Evolutionary conservation across 2,113 vertebrate species (phyloP).

Genomic region (Atrichornis clamosus): DNA sequence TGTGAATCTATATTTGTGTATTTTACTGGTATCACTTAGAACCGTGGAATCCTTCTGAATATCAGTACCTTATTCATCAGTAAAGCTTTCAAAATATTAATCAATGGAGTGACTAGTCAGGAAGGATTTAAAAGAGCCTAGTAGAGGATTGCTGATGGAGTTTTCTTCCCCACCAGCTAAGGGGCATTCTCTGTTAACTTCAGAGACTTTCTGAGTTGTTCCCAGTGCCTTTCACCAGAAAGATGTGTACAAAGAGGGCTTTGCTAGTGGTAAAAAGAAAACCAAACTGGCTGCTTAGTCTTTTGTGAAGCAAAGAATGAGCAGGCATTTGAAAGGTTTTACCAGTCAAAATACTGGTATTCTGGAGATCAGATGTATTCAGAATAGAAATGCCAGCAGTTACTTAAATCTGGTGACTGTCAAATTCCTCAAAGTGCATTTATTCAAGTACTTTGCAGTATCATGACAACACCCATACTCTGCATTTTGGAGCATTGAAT

Average conservation of each 20-base stretch:
- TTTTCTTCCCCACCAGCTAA: neutral
- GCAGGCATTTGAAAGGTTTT: neutral
- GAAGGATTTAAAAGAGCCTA: neutral
- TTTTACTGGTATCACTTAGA: neutral
- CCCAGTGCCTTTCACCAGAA: neutral
- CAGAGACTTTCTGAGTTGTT: neutral
- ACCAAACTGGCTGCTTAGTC: accelerated
- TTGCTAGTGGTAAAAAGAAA: neutral
- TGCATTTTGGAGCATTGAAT: neutral
- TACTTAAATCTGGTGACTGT: neutral
- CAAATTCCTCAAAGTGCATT: neutral
- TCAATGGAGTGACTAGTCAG: neutral
- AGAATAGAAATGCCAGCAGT: neutral
- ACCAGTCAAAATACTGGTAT: neutral
- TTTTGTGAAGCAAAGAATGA: neutral
- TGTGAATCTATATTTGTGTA: neutral
- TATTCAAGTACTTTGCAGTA: neutral
- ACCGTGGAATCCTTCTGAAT: neutral
- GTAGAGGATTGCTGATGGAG: neutral
- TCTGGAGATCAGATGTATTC: neutral
- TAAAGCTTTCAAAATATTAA: neutral
- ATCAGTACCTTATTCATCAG: neutral
- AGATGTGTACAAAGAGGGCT: neutral
- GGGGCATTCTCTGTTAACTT: neutral
- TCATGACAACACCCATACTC: neutral